Base-by-base conservation (phyloP, 2,888 invertebrate genomes). In the Arctia plantaginis region DNA sequence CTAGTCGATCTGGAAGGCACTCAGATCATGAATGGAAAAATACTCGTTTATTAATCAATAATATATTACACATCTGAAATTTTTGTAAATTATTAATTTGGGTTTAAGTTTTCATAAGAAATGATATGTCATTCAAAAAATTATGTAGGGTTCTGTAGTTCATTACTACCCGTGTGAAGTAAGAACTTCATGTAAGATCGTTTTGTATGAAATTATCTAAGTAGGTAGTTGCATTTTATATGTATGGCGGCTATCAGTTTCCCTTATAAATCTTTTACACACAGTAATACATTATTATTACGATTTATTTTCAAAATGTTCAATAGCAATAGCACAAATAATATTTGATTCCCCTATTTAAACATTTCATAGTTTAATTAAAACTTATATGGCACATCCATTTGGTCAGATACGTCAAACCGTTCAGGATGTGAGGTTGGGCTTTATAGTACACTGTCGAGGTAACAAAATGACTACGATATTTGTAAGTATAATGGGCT, bases 401-500 rank as follows among this genome's bases (percentile, higher is more conserved):
- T 15, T 59, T 27, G 27, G 0, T 59, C 13, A 27, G 30, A 62
- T 13, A 30, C 62, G 27, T 3, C 18, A 2, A 62, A 30, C 18
- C 18, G 18, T 15, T 15, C 15, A 3, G 30, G 3, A 62, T 30
- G 30, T 0, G 30, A 62, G 1, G 2, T 62, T 18, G 15, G 27
- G 3, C 27, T 30, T 27, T 27, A 27, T 13, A 27, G 30, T 67
- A 67, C 7, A 67, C 67, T 35, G 13, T 41, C 67, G 30, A 41
- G 7, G 13, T 35, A 44, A 66, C 27, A 27, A 44, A 67, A 30
- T 23, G 44, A 23, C 47, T 33, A 10, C 30, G 23, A 68, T 12
- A 68, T 68, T 51, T 68, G 68, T 68, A 33, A 68, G 51, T 68
- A 47, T 33, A 68, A 68, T 68, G 18, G 33, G 33, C 30, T 13